These are phyloP conservation scores for Melanocharis versteri DNA, from an alignment of 2,113 vertebrate species.

Conservation along the genomic window DNA sequence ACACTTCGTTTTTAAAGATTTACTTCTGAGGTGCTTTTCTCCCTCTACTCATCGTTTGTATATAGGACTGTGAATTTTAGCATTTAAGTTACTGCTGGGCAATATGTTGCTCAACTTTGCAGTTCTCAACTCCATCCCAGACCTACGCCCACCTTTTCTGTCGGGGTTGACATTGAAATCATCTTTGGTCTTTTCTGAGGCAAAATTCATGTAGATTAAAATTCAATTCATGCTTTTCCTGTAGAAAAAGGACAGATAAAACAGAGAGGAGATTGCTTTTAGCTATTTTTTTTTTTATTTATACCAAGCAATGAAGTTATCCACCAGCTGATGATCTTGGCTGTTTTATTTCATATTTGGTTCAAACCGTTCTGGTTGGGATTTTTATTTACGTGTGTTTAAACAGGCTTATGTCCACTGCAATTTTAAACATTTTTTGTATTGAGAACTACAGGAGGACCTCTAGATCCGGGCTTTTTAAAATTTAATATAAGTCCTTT, in stretches of 20 bases:
- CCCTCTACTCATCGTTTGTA: not conserved
- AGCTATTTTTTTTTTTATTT: too few relatives aligned
- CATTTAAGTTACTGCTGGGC: not conserved
- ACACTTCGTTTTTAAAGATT: not conserved
- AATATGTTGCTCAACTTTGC: not conserved
- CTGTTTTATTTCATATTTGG: not conserved
- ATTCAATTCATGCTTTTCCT: not conserved
- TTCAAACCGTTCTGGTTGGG: not conserved
- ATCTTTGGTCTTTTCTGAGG: not conserved
- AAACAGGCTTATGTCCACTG: not conserved
- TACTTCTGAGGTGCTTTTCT: not conserved
- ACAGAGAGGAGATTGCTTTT: not conserved
- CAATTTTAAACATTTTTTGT: not conserved
- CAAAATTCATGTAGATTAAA: not conserved
- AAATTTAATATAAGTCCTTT: not conserved
- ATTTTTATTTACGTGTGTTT: conserved; percentile 5
- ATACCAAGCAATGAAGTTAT: not conserved
- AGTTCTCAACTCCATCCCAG: not conserved
- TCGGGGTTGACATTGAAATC: not conserved
- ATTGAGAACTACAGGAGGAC: not conserved
- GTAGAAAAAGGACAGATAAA: not conserved
- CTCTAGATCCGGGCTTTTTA: not conserved
- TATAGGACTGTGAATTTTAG: not conserved
- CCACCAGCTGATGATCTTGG: not conserved
- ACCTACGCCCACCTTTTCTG: not conserved